Evolutionary conservation across 2,113 vertebrate species (phyloP).

Genomic region (Hystrix cristata): DNA sequence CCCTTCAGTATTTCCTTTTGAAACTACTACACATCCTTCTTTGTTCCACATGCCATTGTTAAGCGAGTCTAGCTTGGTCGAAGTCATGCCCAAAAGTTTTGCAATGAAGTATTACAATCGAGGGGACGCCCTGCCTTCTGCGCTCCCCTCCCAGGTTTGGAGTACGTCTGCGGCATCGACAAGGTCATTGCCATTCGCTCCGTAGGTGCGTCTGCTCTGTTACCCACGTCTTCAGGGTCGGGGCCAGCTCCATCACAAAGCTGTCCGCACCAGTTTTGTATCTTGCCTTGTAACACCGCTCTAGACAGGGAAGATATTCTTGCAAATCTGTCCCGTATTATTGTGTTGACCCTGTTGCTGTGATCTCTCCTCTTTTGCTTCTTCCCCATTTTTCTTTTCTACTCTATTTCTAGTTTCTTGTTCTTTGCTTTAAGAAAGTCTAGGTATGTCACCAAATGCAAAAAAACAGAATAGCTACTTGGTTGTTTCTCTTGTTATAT

Average conservation of each 20-base stretch:
- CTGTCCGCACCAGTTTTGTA: neutral
- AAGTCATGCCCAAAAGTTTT: neutral
- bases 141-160: neutral
- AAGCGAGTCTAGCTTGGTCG: neutral
- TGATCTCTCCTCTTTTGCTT: neutral
- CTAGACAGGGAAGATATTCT: neutral
- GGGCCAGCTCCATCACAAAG: neutral
- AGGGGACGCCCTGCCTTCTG: accelerated
- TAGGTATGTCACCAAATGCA: neutral
- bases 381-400: neutral
- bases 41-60: neutral
- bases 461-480: neutral
- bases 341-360: accelerated
- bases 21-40: accelerated
- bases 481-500: neutral
- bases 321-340: neutral
- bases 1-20: no score
- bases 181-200: neutral
- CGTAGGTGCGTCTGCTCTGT: neutral
- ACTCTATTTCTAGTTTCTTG: neutral
- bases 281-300: neutral
- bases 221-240: neutral
- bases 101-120: accelerated
- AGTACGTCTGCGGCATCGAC: accelerated
- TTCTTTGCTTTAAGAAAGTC: neutral